Percentiles rank a stretch among this genome's conserved stretches.
Evolutionary conservation across 1,140 invertebrate species (phyloP).

Genomic region (Dinoponera quadriceps): DNA sequence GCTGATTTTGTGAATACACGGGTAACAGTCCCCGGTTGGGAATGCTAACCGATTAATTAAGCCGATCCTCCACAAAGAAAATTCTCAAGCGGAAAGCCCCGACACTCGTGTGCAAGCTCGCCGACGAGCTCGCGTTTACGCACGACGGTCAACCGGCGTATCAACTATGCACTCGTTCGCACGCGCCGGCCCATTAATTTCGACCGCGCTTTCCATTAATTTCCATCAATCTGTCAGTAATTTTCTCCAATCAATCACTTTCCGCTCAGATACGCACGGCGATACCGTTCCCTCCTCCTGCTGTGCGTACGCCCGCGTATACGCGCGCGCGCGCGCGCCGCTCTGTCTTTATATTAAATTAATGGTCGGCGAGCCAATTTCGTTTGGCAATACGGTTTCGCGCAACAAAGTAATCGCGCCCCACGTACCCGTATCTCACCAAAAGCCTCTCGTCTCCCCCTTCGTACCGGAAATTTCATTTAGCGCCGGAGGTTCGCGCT

Average conservation of each 20-base stretch:
- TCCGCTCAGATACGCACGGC: conserved; percentile 3
- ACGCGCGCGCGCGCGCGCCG: background rate
- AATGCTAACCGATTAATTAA: conserved; percentile 16
- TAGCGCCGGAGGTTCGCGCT: background rate
- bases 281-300: conserved; percentile 14
- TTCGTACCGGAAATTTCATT: conserved; percentile 34
- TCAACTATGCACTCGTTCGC: conserved; percentile 60
- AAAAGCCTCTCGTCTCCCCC: background rate
- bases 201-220: conserved; percentile 64
- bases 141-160: conserved; percentile 46
- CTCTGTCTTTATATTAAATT: conserved; percentile 63
- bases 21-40: background rate
- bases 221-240: conserved; percentile 73
- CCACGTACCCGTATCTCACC: background rate
- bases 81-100: background rate
- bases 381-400: conserved; percentile 30
- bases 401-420: conserved; percentile 46
- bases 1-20: background rate
- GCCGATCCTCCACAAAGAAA: background rate
- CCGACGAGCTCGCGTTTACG: conserved; percentile 50
- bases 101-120: conserved; percentile 8
- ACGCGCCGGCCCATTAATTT: conserved; percentile 67
- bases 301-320: background rate
- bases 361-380: conserved; percentile 51
- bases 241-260: conserved; percentile 72